Evolutionary conservation across 2,888 invertebrate genomes (phyloP), one percentile per base, ranked within the genome.

Genomic region (Smittia aterrima): DNA sequence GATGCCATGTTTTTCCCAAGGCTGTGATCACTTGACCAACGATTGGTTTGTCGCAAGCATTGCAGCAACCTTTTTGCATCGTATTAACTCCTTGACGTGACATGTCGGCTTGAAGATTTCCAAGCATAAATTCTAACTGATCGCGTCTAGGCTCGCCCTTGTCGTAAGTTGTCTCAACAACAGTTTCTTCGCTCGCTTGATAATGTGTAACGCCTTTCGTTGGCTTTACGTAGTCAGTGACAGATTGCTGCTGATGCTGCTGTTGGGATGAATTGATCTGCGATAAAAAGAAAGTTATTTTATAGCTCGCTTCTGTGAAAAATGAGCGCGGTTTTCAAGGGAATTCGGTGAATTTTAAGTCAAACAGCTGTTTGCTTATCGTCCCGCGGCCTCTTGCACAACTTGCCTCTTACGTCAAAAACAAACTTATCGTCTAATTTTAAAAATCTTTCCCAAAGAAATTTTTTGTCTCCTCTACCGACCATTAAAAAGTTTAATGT

Each of bases 1-100:
- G 97, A 84, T 99, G 98, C 98, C 98, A 99, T 77, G 98, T 97
- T 84, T 96, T 94, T 74, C 98, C 98, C 82, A 99, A 83, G 20
- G 98, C 98, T 76, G 98, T 98, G 9, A 82, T 83, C 80, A 89
- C 92, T 90, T 98, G 97, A 79, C 99, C 99, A 76, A 98, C 96
- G 84, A 99, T 98, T 77, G 98, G 96, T 81, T 99, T 98, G 84
- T 96, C 95, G 87, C 99, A 99, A 78, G 96, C 96, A 82, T 90
- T 96, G 90, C 99, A 99, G 87, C 97, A 96, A 80, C 99, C 98
- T 86, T 99, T 98, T 83, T 98, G 97, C 79, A 97, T 96, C 77
- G 98, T 98, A 83, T 92, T 96, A 77, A 98, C 95, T 84, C 98
- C 98, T 88, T 98, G 98, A 82, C 96, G 92, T 85, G 92, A 95